Evolutionary conservation across 2,113 vertebrate genomes (phyloP).

Genomic region (Chinchilla lanigera): DNA sequence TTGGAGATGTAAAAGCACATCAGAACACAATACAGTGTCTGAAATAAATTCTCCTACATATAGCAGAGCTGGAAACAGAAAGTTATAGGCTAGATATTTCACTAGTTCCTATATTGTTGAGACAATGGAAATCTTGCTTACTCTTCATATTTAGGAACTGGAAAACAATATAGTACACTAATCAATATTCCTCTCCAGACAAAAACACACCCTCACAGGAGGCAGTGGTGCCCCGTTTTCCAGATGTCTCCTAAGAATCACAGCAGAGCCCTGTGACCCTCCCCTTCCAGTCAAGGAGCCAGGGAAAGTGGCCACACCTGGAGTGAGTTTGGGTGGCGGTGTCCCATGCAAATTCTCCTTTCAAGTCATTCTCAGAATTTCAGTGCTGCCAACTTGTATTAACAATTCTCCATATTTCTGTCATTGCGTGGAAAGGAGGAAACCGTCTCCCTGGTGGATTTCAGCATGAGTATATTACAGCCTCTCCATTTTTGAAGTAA

Average conservation of each 20-base stretch:
- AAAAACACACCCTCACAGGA: constrained; percentile 26
- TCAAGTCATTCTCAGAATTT: constrained; percentile 77
- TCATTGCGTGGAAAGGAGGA: constrained; percentile 70
- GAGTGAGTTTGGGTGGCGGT: constrained; percentile 76
- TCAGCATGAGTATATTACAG: constrained; percentile 57
- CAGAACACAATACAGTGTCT: constrained; percentile 5
- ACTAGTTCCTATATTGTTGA: too few relatives aligned
- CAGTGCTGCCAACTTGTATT: constrained; percentile 77
- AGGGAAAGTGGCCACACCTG: constrained; percentile 71
- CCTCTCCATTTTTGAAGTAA: constrained; percentile 74
- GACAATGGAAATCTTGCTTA: not conserved
- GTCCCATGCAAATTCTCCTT: constrained; percentile 79
- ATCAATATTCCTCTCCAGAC: not conserved
- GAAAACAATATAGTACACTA: not conserved
- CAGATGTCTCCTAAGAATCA: constrained; percentile 63
- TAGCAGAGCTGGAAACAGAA: not conserved
- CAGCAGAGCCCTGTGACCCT: not conserved
- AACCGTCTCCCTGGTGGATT: constrained; percentile 75
- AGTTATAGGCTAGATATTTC: too few relatives aligned
- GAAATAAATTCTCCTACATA: constrained; percentile 40
- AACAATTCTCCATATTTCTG: constrained; percentile 72
- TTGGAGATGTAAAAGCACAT: not conserved
- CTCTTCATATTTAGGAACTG: constrained; percentile 44
- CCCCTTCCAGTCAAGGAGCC: not conserved
- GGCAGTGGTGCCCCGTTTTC: not conserved